phyloP scores from a whole-genome alignment of 1,140 invertebrate species.

The Calosoma granatense region DNA sequence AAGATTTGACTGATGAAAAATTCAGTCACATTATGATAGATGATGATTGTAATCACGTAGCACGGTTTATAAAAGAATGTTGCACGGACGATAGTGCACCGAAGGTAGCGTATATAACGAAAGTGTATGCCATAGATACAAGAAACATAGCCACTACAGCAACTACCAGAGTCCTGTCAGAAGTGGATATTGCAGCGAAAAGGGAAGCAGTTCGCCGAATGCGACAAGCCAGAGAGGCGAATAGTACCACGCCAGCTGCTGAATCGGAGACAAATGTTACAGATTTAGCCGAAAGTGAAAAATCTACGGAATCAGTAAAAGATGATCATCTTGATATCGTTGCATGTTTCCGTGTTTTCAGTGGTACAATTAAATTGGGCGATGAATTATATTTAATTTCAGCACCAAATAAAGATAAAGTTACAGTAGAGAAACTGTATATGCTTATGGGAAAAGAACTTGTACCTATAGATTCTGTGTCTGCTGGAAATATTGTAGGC shows the following conservation, averaged over 20 bases:
- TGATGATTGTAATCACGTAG: constrained; percentile 22
- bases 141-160: constrained; percentile 53
- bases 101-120: constrained; percentile 87
- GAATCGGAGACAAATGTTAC: constrained; percentile 24
- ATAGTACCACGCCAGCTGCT: constrained; percentile 45
- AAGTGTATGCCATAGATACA: constrained; percentile 81
- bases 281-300: background rate
- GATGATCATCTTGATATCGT: constrained; percentile 58
- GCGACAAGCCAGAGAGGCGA: constrained; percentile 24
- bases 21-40: constrained; percentile 42
- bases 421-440: constrained; percentile 63
- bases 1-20: constrained; percentile 65
- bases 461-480: constrained; percentile 64
- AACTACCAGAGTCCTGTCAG: constrained; percentile 58
- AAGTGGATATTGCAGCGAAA: constrained; percentile 13
- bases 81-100: constrained; percentile 53
- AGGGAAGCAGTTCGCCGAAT: constrained; percentile 11
- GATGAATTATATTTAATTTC: constrained; percentile 73
- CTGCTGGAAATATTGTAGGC: constrained; percentile 80
- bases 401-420: constrained; percentile 38
- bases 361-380: constrained; percentile 72
- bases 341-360: constrained; percentile 90
- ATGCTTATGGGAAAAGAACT: constrained; percentile 91
- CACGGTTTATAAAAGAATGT: constrained; percentile 52
- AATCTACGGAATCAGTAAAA: background rate